Base-by-base conservation (phyloP, 35 echinoderm and acorn worm genomes). In the Acanthaster planci region DNA sequence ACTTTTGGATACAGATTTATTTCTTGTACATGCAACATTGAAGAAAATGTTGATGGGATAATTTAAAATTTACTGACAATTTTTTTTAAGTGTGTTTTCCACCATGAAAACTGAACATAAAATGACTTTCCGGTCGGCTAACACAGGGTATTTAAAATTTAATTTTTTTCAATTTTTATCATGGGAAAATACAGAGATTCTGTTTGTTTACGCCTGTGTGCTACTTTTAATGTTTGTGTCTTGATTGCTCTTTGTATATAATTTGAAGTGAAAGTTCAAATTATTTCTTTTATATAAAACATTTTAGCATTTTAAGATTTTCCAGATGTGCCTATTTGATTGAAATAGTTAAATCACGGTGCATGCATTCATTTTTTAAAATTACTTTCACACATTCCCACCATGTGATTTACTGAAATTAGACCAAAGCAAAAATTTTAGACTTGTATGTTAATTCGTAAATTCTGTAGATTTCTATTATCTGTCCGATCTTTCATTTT, bases 231-330 rank as follows among this genome's bases (percentile, higher is more conserved):
- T 47, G 4, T 72, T 29, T 72, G 30, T 72, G 64, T 72, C 30
- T 26, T 72, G 64, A 72, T 72, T 72, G 64, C 64, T 72, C 21
- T 72, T 72, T 72, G 64, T 72, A 72, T n/a, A n/a, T 72, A 72
- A 72, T 31, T 72, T 72, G 64, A 72, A 31, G 7, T 72, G 64
- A 72, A 72, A 72, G 12, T 31, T 72, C 10, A 72, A 67, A 8
- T n/a, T 67, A 1, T 72, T 1, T 26, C 27, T 2, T 72, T 1
- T 35, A 27, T 26, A 47, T 47, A 47, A 47, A 47, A 47, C 42
- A 6, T 47, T 12, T 4, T 47, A 47, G 42, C 42, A 47, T 47
- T 47, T 72, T 1, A 72, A 72, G 64, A 26, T 59, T 72, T 72
- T 72, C 64, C 64, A 29, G 30, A 6, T 72, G 64, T 72, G 64